Evolutionary conservation across 2,888 invertebrate species (phyloP).

Genomic region (Protula sp.): DNA sequence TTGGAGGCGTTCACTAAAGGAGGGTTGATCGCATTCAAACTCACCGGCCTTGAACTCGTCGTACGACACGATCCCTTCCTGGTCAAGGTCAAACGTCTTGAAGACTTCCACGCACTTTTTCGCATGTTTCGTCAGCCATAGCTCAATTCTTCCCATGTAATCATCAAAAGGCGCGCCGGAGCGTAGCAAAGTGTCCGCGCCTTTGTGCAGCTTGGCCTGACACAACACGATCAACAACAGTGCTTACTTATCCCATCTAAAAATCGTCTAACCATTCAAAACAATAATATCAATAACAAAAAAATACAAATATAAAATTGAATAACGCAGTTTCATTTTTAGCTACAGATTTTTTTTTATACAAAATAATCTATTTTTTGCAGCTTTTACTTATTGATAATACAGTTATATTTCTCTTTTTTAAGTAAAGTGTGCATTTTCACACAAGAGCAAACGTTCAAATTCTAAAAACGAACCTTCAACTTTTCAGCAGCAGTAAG

Average conservation of each 20-base stretch:
- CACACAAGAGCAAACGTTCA: constrained; percentile 32
- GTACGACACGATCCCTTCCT: constrained; percentile 37
- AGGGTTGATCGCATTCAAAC: no score
- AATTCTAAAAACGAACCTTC: no score
- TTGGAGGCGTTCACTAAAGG: no score
- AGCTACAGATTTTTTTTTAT: background rate
- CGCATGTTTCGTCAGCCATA: constrained; percentile 38
- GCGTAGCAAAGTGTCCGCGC: constrained; percentile 29
- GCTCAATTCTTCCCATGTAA: constrained; percentile 41
- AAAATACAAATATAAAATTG: background rate
- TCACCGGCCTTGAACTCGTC: constrained; percentile 49
- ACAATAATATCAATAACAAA: background rate
- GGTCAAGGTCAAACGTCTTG: constrained; percentile 35
- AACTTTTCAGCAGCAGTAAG: constrained; percentile 34
- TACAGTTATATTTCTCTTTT: background rate
- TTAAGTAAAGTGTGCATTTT: background rate
- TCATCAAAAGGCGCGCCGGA: constrained; percentile 31
- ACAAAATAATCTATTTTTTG: background rate
- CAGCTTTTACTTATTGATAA: background rate
- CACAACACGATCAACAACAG: background rate
- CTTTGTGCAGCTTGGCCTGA: constrained; percentile 40
- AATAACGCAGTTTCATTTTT: background rate
- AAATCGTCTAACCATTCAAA: background rate
- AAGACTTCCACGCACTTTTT: constrained; percentile 33
- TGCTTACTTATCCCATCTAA: background rate